Percentiles rank a stretch among this genome's conserved stretches.
phyloP scores from a whole-genome alignment of 2,888 invertebrate genomes.

The Oxycera nigricornis region DNA sequence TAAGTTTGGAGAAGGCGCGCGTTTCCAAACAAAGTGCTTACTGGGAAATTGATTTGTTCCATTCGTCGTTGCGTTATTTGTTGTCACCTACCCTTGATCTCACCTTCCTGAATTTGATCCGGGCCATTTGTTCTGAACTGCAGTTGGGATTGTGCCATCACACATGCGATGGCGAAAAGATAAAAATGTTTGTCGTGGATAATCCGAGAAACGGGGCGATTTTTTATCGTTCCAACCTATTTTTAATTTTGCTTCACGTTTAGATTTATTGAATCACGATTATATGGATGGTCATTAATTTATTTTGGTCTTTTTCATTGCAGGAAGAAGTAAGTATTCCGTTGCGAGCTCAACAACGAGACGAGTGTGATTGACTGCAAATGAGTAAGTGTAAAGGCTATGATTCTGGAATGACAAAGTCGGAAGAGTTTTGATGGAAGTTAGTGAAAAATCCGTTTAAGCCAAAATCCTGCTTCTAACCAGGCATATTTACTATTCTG shows the following conservation, averaged over 20 bases:
- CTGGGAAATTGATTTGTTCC: conserved; percentile 62
- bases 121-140: conserved; percentile 57
- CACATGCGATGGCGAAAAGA: neutral
- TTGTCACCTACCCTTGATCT: neutral
- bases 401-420: too few species aligned
- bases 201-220: neutral
- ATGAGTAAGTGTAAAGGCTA: neutral
- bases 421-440: too few species aligned
- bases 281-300: conserved; percentile 48
- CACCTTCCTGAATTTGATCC: conserved; percentile 54
- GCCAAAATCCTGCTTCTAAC: too few species aligned
- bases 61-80: conserved; percentile 54
- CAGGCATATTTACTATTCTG: too few species aligned
- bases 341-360: neutral
- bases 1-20: conserved; percentile 39
- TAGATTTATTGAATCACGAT: conserved; percentile 50
- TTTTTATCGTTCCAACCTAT: neutral
- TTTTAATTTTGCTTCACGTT: conserved; percentile 43
- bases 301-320: conserved; percentile 52
- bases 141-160: neutral
- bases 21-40: conserved; percentile 48
- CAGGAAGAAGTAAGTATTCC: conserved; percentile 62
- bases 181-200: neutral
- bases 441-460: too few species aligned
- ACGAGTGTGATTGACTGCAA: neutral